Percentiles rank a stretch among this genome's conserved stretches.
Conservation (phyloP, 2,888 invertebrate genomes). For the Amblyjoppa proteus region DNA sequence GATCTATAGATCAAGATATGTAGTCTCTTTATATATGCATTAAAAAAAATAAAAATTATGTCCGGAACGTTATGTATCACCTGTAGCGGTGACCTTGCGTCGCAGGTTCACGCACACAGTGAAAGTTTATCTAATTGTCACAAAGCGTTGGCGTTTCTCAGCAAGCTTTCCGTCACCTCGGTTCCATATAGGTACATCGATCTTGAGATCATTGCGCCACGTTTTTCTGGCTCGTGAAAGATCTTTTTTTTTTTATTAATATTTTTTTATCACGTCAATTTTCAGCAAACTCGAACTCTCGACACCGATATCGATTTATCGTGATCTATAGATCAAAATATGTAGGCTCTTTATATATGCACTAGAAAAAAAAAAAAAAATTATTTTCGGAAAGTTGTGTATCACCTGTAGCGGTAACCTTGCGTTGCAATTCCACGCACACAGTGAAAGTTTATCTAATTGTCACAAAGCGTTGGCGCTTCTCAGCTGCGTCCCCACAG, state of each 20-base stretch:
- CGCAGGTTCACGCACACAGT: neutral
- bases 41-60: neutral
- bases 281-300: constrained; percentile 26
- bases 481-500: neutral
- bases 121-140: neutral
- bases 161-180: too few species aligned
- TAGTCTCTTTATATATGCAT: neutral
- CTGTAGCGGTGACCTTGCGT: neutral
- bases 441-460: neutral
- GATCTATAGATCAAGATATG: neutral
- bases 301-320: neutral
- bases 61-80: neutral
- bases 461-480: neutral
- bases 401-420: neutral
- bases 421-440: neutral
- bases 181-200: constrained; percentile 52
- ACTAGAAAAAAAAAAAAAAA: neutral
- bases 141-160: neutral
- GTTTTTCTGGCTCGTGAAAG: constrained; percentile 37
- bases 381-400: neutral
- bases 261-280: neutral
- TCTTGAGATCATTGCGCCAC: constrained; percentile 38
- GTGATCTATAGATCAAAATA: neutral
- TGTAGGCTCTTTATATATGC: neutral
- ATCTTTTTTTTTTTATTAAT: neutral